Evolutionary conservation across 53 echinoderm and acorn worm genomes (phyloP).

Genomic region (Patiria pectinifera): DNA sequence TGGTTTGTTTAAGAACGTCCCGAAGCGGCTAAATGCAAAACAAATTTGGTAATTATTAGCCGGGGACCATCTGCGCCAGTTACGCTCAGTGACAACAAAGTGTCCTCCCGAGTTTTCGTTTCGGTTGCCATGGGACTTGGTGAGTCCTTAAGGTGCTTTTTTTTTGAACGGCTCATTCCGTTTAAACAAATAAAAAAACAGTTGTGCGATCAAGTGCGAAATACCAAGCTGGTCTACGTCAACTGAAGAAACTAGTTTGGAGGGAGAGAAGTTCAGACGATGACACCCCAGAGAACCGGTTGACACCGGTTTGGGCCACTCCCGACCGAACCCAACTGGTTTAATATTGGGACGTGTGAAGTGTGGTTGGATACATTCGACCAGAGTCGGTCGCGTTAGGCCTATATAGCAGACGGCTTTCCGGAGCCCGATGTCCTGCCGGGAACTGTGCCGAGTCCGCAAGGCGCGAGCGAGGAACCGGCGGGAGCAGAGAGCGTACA

Average conservation of each 20-base stretch:
- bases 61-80: constrained; percentile 46
- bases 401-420: not conserved
- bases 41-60: constrained; percentile 13
- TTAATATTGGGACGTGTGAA: constrained; percentile 57
- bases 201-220: constrained; percentile 46
- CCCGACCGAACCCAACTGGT: not conserved
- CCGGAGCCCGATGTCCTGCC: not conserved
- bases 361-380: constrained; percentile 51
- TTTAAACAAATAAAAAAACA: not conserved
- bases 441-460: not conserved
- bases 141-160: not conserved
- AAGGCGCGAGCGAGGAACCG: not conserved
- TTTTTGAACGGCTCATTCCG: constrained; percentile 17
- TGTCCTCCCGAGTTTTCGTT: not conserved
- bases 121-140: constrained; percentile 39
- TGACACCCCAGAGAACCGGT: constrained; percentile 6
- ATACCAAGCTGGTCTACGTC: constrained; percentile 35
- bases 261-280: constrained; percentile 23
- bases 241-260: constrained; percentile 6
- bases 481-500: not conserved
- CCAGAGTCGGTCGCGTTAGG: constrained; percentile 1
- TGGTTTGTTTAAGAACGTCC: constrained; percentile 22
- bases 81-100: constrained; percentile 13
- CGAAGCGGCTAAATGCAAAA: constrained; percentile 38
- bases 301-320: constrained; percentile 6